Conservation (phyloP, 2,888 invertebrate species). For the Sphaeridia pumilis region DNA sequence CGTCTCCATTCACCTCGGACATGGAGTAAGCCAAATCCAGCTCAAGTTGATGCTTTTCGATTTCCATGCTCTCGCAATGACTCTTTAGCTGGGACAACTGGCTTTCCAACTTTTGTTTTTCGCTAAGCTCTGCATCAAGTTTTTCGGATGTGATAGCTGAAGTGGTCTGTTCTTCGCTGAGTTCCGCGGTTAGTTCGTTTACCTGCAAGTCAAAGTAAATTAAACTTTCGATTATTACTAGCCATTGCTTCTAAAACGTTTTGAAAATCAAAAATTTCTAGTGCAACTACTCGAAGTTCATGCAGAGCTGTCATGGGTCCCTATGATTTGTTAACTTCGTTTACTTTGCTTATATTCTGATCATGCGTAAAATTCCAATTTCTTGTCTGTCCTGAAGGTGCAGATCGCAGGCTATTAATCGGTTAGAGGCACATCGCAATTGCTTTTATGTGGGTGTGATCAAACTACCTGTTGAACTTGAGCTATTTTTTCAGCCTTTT, state of each 20-base stretch:
- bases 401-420: too few species aligned
- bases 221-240: too few species aligned
- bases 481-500: not conserved
- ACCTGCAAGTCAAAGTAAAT: slow-evolving; percentile 48
- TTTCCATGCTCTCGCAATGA: slow-evolving; percentile 30
- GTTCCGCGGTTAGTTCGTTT: slow-evolving; percentile 82
- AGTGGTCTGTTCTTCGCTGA: slow-evolving; percentile 83
- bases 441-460: too few species aligned
- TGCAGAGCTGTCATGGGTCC: too few species aligned
- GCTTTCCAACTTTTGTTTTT: slow-evolving; percentile 48
- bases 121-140: slow-evolving; percentile 75
- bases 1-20: slow-evolving; percentile 32
- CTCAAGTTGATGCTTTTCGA: slow-evolving; percentile 34
- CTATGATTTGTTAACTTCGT: too few species aligned
- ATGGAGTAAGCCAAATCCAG: slow-evolving; percentile 35
- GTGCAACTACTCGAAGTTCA: too few species aligned
- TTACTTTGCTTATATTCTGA: too few species aligned
- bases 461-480: not conserved
- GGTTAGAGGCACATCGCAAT: too few species aligned
- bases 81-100: slow-evolving; percentile 26
- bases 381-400: too few species aligned
- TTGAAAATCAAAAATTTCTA: too few species aligned
- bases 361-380: too few species aligned
- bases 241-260: too few species aligned
- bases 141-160: slow-evolving; percentile 77